Evolutionary conservation across 2,113 vertebrate species (phyloP).

Genomic region (Noctilio leporinus): DNA sequence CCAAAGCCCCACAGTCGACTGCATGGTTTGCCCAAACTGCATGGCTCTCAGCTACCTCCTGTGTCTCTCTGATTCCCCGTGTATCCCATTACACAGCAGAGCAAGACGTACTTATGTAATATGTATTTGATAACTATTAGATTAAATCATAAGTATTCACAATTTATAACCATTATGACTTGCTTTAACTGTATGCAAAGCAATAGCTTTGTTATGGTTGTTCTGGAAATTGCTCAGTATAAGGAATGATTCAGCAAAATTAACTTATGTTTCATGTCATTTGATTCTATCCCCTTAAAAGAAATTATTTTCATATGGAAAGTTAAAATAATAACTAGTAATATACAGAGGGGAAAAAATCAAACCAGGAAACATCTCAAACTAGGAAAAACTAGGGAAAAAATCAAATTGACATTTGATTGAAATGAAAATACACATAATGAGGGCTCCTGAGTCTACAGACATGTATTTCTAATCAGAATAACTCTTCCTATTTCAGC

Average conservation of each 20-base stretch:
- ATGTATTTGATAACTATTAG: neutral
- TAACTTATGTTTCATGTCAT: constrained; percentile 14
- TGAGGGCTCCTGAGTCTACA: neutral
- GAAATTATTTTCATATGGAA: neutral
- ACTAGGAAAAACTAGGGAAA: neutral
- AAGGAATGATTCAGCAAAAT: neutral
- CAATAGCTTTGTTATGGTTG: neutral
- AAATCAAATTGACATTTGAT: neutral
- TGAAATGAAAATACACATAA: neutral
- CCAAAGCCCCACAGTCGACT: neutral
- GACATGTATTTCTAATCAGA: neutral
- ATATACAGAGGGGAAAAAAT: neutral
- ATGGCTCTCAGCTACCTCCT: neutral
- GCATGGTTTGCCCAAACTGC: neutral
- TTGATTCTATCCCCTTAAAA: neutral
- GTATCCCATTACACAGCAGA: neutral
- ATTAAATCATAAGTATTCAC: neutral
- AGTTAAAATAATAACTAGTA: neutral
- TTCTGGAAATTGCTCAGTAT: neutral
- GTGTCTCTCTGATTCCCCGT: neutral
- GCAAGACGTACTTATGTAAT: neutral
- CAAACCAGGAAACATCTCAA: constrained; percentile 6
- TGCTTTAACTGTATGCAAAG: neutral
- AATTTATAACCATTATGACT: neutral
- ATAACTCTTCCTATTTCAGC: constrained; percentile 78